Base-by-base conservation (phyloP, 2,113 vertebrate genomes). In the Noturus placidus region DNA sequence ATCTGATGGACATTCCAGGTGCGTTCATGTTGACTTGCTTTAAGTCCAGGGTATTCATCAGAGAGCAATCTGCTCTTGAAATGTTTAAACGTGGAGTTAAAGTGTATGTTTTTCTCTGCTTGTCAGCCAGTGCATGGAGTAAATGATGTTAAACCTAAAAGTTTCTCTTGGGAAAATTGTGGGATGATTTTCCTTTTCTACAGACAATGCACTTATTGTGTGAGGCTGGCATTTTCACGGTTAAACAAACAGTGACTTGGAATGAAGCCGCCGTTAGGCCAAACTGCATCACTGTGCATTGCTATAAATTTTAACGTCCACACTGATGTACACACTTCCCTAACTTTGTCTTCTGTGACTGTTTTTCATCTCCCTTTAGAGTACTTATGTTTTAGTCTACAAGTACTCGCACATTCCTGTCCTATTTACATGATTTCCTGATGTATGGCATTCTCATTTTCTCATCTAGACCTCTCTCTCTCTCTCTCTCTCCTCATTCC, bases 151-250 rank as follows among this genome's bases (percentile, higher is more conserved):
- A 80, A 80, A 57, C 14, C 38, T 13, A 46, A 77, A 78, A 15
- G 65, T 15, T 33, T 69, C 7, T 25, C 13, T 90, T 2, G 50
- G 22, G 19, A 76, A 54, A 93, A 90, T 83, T 42, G 90, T 82
- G 89, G 92, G 92, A 92, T 92, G 91, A 90, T 91, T 94, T 93
- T 90, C 87, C 25, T 86, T 91, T 92, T 93, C 89, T 87, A n/a
- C 83, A 87, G 85, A 95, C 93, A 95, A 95, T 93, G 92, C 89
- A 72, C 59, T 86, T 91, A 90, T 80, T 94, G 92, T 94, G 91
- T 82, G 85, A 74, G 84, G 86, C 86, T 87, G 88, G 91, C 87
- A 88, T 91, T 89, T 92, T 91, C 89, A 91, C 65, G 91, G 88
- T 92, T 92, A 92, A 93, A 92, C 42, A 88, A 92, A 91, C 93